Evolutionary conservation across 2,797 vertebrate species (phyloP).

Genomic region (Pelochelys cantorii): DNA sequence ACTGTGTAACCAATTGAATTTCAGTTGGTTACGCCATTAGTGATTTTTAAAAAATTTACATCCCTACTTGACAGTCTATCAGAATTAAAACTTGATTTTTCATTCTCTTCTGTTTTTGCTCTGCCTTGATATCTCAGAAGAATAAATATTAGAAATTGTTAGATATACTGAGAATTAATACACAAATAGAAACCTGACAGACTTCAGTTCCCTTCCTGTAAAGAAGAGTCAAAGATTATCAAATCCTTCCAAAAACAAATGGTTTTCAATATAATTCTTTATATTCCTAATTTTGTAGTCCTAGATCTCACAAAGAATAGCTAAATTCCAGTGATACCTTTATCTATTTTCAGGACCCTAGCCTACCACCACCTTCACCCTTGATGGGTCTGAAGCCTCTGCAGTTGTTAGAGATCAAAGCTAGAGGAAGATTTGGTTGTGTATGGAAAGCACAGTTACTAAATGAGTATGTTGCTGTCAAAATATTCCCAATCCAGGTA

Average conservation of each 20-base stretch:
- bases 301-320: accelerated
- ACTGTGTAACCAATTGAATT: too few relatives aligned
- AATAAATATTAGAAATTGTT: neutral
- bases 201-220: neutral
- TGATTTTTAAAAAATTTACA: too few relatives aligned
- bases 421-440: slow-evolving; percentile 95
- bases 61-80: neutral
- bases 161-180: too few relatives aligned
- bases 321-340: neutral
- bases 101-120: neutral
- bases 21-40: too few relatives aligned
- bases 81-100: slow-evolving; percentile 41
- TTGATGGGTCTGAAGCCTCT: slow-evolving; percentile 93
- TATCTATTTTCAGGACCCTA: slow-evolving; percentile 88
- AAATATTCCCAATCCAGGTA: slow-evolving; percentile 99
- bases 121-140: neutral
- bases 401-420: slow-evolving; percentile 96
- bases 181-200: too few relatives aligned
- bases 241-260: too few relatives aligned
- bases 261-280: neutral
- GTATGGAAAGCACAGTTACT: slow-evolving; percentile 98
- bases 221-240: neutral
- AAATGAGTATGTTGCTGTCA: slow-evolving; percentile 93
- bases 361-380: slow-evolving; percentile 92
- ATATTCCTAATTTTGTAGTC: neutral